Evolutionary conservation across 2,113 vertebrate genomes (phyloP), one percentile per base, ranked within the genome.

Genomic region (Caretta caretta): DNA sequence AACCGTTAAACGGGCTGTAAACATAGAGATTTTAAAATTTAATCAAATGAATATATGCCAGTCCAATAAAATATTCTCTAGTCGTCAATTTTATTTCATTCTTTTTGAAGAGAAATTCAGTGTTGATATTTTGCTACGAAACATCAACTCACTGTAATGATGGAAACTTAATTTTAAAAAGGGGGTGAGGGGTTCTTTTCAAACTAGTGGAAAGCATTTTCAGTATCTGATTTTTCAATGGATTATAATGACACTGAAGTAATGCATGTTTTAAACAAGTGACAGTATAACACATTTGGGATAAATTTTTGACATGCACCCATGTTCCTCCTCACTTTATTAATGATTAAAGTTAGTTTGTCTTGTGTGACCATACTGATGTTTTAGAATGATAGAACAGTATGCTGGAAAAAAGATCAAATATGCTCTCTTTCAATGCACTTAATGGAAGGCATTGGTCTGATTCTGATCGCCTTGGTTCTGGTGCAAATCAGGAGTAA

Each of bases 51-150:
- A 19, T 8, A 25, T 14, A 35, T 24, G 0, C 3, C 8, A 29
- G 24, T 54, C 14, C 6, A 86, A 62, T n/a, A 46, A 84, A 84
- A 91, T 62, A 91, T 48, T 14, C 57, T 24, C 7, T 75, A 14
- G 10, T 72, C 62, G 38, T 86, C 49, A 86, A 72, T 80, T 89
- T 57, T 69, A 54, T 31, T 10, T 24, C 53, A 80, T 2, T n/a
- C 81, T 27, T 65, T 13, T 88, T 90, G 22, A 91, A 91, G 90
- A 79, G 1, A 87, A 95, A 83, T n/a, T 24, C 8, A 93, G 27
- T 48, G 3, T n/a, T 79, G 1, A 0, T 22, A 25, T 75, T 69
- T 79, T 86, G 0, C 0, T 49, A 29, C 81, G 87, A 50, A 51
- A 59, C 86, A 10, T 42, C 57, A 42, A 27, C 2, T 84, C 27